Percentiles rank a stretch among this genome's conserved stretches.
These are phyloP conservation scores for Helarctos malayanus DNA, from an alignment of 2,797 vertebrate species.

Conservation along the genomic window DNA sequence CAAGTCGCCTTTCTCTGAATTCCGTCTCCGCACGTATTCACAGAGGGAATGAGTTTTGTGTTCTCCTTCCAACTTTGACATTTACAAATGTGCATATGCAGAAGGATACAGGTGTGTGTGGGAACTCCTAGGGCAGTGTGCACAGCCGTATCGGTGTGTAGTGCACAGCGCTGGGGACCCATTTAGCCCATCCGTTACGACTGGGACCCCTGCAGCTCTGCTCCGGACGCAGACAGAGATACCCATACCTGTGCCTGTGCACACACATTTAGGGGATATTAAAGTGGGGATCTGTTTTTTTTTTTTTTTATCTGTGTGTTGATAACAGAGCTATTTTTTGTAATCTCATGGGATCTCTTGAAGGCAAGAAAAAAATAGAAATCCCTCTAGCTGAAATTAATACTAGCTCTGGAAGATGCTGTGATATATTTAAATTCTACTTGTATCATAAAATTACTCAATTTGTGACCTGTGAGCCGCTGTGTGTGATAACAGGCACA, in stretches of 20 bases:
- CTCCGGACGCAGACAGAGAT: not conserved
- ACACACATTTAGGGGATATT: not conserved
- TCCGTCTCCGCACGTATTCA: not conserved
- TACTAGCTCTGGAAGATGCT: not conserved
- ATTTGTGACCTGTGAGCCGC: not conserved
- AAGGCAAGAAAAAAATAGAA: not conserved
- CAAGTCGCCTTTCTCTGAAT: not conserved
- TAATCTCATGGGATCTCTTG: not conserved
- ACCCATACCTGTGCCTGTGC: not conserved
- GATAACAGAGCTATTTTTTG: not conserved
- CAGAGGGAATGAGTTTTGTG: not conserved
- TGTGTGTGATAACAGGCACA: not conserved
- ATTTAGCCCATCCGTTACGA: not conserved
- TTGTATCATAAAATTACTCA: not conserved
- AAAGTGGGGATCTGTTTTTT: not conserved
- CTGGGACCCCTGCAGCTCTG: not conserved
- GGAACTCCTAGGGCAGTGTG: not conserved
- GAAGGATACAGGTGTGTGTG: not conserved
- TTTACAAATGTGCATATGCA: not conserved
- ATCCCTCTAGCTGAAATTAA: not conserved
- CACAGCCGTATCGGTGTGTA: not conserved
- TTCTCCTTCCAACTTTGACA: not conserved
- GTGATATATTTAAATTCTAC: not conserved
- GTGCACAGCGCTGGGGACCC: not conserved
- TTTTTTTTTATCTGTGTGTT: not conserved